A percentile compares a stretch with the other conserved stretches of the same genome.
Evolutionary conservation across 2,113 vertebrate genomes (phyloP).

Genomic region (Chaetura pelagica): DNA sequence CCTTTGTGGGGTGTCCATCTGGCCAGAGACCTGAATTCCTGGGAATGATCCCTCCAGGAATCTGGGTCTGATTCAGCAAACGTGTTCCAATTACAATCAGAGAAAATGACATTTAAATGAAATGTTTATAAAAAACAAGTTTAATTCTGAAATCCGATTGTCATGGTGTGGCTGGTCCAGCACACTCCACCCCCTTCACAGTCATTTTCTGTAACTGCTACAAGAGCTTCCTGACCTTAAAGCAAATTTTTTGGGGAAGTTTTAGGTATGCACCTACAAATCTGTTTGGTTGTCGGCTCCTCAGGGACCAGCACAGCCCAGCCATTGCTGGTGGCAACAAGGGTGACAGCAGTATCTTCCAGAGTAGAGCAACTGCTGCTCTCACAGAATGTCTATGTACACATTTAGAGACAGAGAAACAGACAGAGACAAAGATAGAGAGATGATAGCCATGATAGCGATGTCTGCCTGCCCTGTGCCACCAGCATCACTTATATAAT

Average conservation of each 20-base stretch:
- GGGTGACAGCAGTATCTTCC: background rate
- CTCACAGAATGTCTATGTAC: fast-evolving
- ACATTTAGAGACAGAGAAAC: background rate
- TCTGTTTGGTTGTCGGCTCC: background rate
- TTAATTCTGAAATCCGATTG: background rate
- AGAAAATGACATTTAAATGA: background rate
- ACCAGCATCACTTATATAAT: background rate
- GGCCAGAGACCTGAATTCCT: background rate
- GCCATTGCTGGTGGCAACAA: background rate
- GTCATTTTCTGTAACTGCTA: background rate
- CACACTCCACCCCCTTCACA: background rate
- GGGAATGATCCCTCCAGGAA: background rate
- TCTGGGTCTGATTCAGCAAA: background rate
- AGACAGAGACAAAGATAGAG: background rate
- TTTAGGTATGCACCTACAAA: background rate
- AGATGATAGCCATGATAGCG: background rate
- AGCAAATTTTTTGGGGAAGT: background rate
- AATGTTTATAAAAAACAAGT: background rate
- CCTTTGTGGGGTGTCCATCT: background rate
- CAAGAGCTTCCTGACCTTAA: background rate
- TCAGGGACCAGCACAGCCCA: fast-evolving
- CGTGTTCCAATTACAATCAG: background rate
- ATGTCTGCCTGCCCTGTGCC: background rate
- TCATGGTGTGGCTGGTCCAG: background rate
- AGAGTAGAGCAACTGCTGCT: background rate